phyloP scores from a whole-genome alignment of 1,140 invertebrate genomes.

The Bombus difficillimus region DNA sequence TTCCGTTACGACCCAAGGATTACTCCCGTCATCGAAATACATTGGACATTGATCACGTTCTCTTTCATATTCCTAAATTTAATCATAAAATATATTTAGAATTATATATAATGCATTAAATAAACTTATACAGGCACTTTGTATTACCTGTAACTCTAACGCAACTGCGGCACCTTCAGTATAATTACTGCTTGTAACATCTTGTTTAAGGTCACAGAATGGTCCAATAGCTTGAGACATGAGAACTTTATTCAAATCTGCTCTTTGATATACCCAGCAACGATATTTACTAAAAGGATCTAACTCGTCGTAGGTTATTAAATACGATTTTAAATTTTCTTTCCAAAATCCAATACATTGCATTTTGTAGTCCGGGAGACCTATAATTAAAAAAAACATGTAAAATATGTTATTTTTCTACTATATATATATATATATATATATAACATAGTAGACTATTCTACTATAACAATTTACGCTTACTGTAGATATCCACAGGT shows the following conservation, averaged over 20 bases:
- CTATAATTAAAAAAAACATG: constrained; percentile 76
- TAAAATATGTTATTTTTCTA: background rate
- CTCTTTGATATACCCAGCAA: constrained; percentile 98
- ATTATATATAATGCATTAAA: constrained; percentile 4
- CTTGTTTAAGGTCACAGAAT: constrained; percentile 95
- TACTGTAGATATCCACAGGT: constrained; percentile 96
- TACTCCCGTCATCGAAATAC: constrained; percentile 95
- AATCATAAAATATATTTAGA: constrained; percentile 6
- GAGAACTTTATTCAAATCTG: constrained; percentile 94
- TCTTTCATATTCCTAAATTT: constrained; percentile 80
- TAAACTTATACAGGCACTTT: background rate
- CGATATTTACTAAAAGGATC: constrained; percentile 98
- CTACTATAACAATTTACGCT: constrained; percentile 64
- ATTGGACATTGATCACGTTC: constrained; percentile 95
- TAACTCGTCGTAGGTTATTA: constrained; percentile 97
- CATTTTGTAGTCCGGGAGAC: constrained; percentile 97
- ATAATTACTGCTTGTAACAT: constrained; percentile 93
- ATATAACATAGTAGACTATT: too few species aligned
- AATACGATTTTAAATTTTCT: constrained; percentile 98
- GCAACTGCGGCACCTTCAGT: constrained; percentile 95
- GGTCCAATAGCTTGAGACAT: constrained; percentile 96
- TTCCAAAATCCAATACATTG: constrained; percentile 99
- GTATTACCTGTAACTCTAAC: constrained; percentile 92
- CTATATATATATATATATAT: too few species aligned
- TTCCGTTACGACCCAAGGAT: constrained; percentile 91